Conservation (phyloP, 1,140 invertebrate genomes). For the Limonius californicus region DNA sequence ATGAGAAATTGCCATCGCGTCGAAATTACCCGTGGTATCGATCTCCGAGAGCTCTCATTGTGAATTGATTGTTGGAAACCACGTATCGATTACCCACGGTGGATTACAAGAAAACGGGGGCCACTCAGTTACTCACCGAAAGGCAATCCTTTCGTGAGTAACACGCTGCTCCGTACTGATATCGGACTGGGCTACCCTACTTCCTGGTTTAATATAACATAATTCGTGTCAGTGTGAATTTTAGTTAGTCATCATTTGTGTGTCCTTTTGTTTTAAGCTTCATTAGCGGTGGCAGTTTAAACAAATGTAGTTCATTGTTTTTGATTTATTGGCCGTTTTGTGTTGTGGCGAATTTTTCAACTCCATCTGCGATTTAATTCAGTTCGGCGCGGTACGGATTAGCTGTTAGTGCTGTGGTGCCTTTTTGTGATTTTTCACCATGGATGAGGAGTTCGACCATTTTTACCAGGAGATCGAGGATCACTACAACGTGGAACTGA, state of each 20-base stretch:
- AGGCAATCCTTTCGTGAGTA: not conserved
- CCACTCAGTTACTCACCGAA: not conserved
- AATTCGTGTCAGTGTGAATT: constrained; percentile 15
- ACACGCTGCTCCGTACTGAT: constrained; percentile 10
- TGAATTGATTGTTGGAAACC: too few relatives aligned
- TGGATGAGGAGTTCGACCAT: constrained; percentile 24
- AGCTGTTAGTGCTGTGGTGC: not conserved
- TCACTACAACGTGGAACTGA: constrained; percentile 27
- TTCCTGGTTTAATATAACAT: constrained; percentile 25
- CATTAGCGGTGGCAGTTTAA: not conserved
- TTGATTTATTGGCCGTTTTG: not conserved
- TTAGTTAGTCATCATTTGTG: constrained; percentile 12
- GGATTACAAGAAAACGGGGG: too few relatives aligned
- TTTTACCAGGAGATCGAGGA: constrained; percentile 29
- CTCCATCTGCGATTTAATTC: not conserved
- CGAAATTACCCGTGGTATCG: too few relatives aligned
- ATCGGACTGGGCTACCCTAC: constrained; percentile 27
- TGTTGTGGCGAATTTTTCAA: not conserved
- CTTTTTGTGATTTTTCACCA: not conserved
- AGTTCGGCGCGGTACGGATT: too few relatives aligned
- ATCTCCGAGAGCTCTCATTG: too few relatives aligned
- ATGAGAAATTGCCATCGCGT: too few relatives aligned
- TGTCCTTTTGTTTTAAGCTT: not conserved
- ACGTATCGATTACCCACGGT: too few relatives aligned
- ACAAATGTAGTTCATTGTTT: not conserved